These are phyloP conservation scores for Gopherus evgoodei DNA, from an alignment of 2,113 vertebrate species.

Conservation along the genomic window DNA sequence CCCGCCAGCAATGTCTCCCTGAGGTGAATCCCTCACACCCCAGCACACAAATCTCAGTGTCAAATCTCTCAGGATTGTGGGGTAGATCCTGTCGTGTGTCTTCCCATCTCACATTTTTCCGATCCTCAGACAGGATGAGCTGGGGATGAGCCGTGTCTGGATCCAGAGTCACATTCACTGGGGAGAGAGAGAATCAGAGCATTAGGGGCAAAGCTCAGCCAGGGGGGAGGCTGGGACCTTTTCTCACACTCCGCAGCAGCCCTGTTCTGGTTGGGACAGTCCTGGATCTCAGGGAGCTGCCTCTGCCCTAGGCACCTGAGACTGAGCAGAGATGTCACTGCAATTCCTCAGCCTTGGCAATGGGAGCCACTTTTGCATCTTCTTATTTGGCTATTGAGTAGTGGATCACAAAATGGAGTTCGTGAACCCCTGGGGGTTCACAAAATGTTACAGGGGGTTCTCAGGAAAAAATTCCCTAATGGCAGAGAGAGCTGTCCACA, in stretches of 20 bases:
- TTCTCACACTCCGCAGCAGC: background rate
- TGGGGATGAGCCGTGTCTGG: constrained; percentile 48
- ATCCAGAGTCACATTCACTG: constrained; percentile 78
- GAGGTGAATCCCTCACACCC: constrained; percentile 72
- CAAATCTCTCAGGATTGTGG: constrained; percentile 26
- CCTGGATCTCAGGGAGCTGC: too few relatives aligned
- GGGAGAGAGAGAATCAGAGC: background rate
- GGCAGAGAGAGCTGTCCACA: too few relatives aligned
- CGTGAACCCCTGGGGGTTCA: too few relatives aligned
- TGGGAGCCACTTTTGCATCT: too few relatives aligned
- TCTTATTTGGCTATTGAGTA: too few relatives aligned
- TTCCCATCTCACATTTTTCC: constrained; percentile 76
- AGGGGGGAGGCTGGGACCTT: background rate
- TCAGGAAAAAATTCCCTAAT: too few relatives aligned
- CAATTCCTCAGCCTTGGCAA: too few relatives aligned
- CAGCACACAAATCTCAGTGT: constrained; percentile 79
- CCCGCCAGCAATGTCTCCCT: constrained; percentile 86
- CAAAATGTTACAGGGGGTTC: too few relatives aligned
- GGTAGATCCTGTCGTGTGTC: constrained; percentile 45
- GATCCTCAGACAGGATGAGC: constrained; percentile 77
- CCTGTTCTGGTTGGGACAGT: too few relatives aligned
- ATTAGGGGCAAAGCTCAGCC: background rate
- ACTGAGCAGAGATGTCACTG: too few relatives aligned
- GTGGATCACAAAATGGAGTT: too few relatives aligned
- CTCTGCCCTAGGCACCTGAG: too few relatives aligned